Evolutionary conservation across 2,888 invertebrate genomes (phyloP).

Genomic region (Leptopterna dolabrata): DNA sequence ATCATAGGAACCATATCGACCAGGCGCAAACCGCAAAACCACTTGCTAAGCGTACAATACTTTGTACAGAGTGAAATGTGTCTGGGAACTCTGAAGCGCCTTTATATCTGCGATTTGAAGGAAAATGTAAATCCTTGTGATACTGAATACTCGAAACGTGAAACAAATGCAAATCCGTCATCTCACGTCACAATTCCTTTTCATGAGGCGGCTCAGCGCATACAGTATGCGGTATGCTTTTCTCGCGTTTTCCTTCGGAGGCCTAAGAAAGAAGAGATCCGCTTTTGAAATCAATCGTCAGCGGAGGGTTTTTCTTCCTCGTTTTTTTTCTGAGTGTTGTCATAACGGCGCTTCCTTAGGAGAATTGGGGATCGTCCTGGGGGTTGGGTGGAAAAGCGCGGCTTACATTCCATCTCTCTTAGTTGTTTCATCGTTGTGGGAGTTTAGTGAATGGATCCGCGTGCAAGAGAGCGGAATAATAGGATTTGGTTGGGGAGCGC

Average conservation of each 20-base stretch:
- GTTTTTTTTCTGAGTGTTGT: neutral
- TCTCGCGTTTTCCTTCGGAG: neutral
- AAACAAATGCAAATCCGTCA: neutral
- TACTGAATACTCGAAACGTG: neutral
- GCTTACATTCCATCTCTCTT: neutral
- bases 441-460: constrained; percentile 26
- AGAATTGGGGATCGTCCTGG: neutral
- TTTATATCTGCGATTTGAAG: neutral
- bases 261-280: neutral
- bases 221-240: neutral
- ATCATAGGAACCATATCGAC: too few species aligned
- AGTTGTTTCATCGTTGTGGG: constrained; percentile 11
- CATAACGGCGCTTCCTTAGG: neutral
- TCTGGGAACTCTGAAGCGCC: neutral
- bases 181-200: neutral
- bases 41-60: neutral
- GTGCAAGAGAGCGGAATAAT: constrained; percentile 42
- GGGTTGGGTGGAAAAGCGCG: neutral
- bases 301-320: neutral
- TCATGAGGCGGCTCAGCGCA: neutral
- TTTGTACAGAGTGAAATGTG: neutral
- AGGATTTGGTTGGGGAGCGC: constrained; percentile 14
- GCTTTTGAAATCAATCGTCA: neutral
- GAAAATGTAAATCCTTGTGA: neutral
- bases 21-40: neutral